These are phyloP conservation scores for Gallirallus australis DNA, from an alignment of 2,797 vertebrate species.

Conservation along the genomic window DNA sequence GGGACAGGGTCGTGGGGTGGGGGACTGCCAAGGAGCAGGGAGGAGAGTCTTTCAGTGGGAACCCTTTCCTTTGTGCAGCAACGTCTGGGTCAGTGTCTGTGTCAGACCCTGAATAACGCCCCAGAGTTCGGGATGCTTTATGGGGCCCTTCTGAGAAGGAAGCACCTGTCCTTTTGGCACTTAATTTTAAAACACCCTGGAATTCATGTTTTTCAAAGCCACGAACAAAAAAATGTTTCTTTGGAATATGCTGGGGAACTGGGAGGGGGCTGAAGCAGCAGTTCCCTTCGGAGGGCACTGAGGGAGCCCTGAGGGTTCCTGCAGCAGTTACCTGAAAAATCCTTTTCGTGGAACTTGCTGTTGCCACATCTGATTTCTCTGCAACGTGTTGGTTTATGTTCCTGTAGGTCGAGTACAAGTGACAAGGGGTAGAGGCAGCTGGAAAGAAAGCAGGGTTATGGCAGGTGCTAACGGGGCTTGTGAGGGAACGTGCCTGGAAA, in stretches of 20 bases:
- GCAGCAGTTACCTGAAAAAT: not conserved
- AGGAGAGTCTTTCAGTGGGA: not conserved
- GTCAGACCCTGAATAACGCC: not conserved
- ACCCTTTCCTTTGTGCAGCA: too few species aligned
- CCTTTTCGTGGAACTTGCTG: not conserved
- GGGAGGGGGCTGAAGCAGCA: not conserved
- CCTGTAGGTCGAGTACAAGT: not conserved
- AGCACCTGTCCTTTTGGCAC: not conserved
- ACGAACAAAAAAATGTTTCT: not conserved
- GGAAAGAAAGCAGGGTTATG: not conserved
- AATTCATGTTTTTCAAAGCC: not conserved
- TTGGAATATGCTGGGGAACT: not conserved
- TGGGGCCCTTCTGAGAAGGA: not conserved
- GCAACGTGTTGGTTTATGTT: not conserved
- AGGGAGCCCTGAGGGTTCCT: not conserved
- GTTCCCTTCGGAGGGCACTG: not conserved
- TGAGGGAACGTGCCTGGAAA: not conserved
- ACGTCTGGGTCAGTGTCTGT: too few species aligned
- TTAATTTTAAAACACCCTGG: not conserved
- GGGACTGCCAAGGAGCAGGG: not conserved
- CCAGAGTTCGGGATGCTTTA: accelerated
- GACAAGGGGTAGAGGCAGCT: not conserved
- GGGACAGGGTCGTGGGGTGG: not conserved
- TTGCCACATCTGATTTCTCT: not conserved
- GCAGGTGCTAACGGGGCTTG: not conserved